Evolutionary conservation across 2,888 invertebrate genomes (phyloP), one percentile per base, ranked within the genome.

Genomic region (Clunio marinus): DNA sequence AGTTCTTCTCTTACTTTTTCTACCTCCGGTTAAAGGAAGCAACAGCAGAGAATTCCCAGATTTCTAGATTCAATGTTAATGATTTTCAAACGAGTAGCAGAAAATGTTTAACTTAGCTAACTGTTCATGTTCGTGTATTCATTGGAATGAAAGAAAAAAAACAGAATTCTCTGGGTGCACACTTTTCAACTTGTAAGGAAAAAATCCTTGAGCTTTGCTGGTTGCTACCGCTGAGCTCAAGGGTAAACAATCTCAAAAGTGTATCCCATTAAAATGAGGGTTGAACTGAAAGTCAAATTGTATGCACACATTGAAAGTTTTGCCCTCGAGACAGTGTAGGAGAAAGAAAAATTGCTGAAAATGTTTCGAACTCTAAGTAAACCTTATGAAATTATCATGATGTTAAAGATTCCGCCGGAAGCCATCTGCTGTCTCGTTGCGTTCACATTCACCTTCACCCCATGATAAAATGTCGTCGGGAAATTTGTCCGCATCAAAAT

Each of bases 401-500:
- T 32, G 32, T 51, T 51, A 51, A 51, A 51, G 22, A 51, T 51
- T 17, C 51, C 7, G 22, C 51, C 51, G 51, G 51, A 51, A 51
- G 22, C 41, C 51, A 51, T 51, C 51, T 51, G 51, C 51, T 17
- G 51, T 51, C 17, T 17, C 51, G 3, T 51, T 17, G 8, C 51
- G 20, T 22, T 51, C 20, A 17, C 45, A 15, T 15, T n/a, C n/a
- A n/a, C n/a, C n/a, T n/a, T n/a, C n/a, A n/a, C n/a, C 51, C 17
- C 51, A n/a, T n/a, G 7, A n/a, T 22, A 5, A 13, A 32, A 32
- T 45, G 7, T 59, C 15, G 13, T 17, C 55, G 17, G 17, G 35
- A 55, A 55, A 55, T 13, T 66, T 66, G 51, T 51, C 66, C 28
- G 55, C 66, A 66, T 66, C 66, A 66, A 66, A 55, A 55, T 51